These are phyloP conservation scores for Sinonovacula constricta DNA, from an alignment of 1,140 invertebrate genomes.

Conservation along the genomic window DNA sequence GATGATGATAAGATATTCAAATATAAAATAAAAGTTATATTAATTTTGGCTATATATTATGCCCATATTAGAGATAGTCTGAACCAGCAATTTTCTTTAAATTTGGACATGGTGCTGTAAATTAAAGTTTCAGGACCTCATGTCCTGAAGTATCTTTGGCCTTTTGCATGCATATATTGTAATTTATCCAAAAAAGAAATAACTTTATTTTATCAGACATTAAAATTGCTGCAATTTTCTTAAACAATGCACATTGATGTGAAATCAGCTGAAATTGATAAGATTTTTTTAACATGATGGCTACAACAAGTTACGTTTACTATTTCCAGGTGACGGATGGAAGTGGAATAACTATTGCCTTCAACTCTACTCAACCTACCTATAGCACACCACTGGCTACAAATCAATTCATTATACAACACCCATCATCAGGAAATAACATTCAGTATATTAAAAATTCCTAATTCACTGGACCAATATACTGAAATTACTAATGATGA, in stretches of 20 bases:
- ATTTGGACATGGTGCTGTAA: too few relatives aligned
- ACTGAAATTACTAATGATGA: neutral
- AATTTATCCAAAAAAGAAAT: neutral
- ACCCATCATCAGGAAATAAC: neutral
- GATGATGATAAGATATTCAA: too few relatives aligned
- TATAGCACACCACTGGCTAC: constrained; percentile 27
- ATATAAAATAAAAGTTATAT: too few relatives aligned
- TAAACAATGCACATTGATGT: neutral
- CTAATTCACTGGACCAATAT: neutral
- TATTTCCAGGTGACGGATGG: constrained; percentile 13
- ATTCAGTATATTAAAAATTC: neutral
- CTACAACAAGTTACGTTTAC: neutral
- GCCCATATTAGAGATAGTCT: too few relatives aligned
- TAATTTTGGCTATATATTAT: too few relatives aligned
- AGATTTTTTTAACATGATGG: neutral
- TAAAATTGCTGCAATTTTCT: neutral
- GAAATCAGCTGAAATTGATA: neutral
- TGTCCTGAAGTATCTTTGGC: neutral
- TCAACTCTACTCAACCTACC: constrained; percentile 15
- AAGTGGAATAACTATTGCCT: neutral
- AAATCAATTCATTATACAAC: constrained; percentile 28
- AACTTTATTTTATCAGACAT: neutral
- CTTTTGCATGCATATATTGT: neutral
- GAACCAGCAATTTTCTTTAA: too few relatives aligned
- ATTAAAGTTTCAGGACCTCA: too few relatives aligned